Base-by-base conservation (phyloP, 2,888 invertebrate genomes). In the Cyaniris semiargus region DNA sequence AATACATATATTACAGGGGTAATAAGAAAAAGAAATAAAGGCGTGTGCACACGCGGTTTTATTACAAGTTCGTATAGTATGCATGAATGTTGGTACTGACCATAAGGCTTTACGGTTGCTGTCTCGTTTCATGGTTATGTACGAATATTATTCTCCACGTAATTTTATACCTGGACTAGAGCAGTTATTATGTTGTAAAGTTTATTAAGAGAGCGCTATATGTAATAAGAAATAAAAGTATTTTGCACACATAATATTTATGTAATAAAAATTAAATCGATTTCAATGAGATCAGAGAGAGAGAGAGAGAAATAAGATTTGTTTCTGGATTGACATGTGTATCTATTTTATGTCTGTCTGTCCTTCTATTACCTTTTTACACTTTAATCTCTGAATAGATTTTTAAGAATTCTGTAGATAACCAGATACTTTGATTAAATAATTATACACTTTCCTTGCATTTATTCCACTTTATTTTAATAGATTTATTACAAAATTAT, bases 101-200 rank as follows among this genome's bases (percentile, higher is more conserved):
- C 74, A 53, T 53, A 74, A 74, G 74, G 18, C 53, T 74, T 74
- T 74, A 74, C 53, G 74, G 53, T 74, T 53, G 23, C 72, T 72
- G n/a, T 18, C 44, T 21, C 18, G 72, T 72, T 13, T 74, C 53
- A 74, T 27, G 74, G 44, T 48, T 48, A 21, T 48, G 48, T 74
- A 53, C 74, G 27, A 74, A 74, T 74, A 74, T 74, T 74, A 74
- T 23, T 15, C 27, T 74, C 53, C 2, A 18, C 23, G 44, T 74
- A 48, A 53, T 74, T 27, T 74, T 66, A 31, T 66, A 66, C 27
- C 18, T 15, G 5, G 27, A 27, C 15, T 66, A 27, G 10, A 27
- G 2, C 18, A 31, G 27, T 23, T 66, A 58, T n/a, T 58, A 31
- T 27, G 15, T 15, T 31, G 18, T 27, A 27, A 66, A 27, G 15